Evolutionary conservation across 2,797 vertebrate genomes (phyloP), one percentile per base, ranked within the genome.

Genomic region (Microcaecilia unicolor): DNA sequence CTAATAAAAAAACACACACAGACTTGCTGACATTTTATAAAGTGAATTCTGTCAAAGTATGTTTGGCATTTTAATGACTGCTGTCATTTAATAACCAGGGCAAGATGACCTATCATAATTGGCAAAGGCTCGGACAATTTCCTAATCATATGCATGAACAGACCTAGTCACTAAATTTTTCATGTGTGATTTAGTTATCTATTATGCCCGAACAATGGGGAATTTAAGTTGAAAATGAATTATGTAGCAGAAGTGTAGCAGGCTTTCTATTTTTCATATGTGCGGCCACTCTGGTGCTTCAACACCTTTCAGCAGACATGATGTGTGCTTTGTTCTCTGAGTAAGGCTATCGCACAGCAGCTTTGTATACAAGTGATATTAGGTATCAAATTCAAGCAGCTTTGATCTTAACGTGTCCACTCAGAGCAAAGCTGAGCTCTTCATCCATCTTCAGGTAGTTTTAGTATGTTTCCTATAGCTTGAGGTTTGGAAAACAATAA

Each of bases 11-110:
- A 81, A 80, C n/a, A 65, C 44, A 57, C 37, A 64, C 31, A 79
- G 64, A 67, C 63, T 75, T 73, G 71, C 61, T 80, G 78, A 66
- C 64, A 72, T 74, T 70, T 81, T 68, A 65, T 69, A 71, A 77
- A 77, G 52, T 41, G 42, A 75, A 71, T 76, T 72, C 64, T 64
- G 46, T 58, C 62, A 70, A 76, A 70, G 56, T 72, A 62, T 16
- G 36, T 56, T 72, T 74, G 61, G 48, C 55, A 61, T 70, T 74
- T 75, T 72, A 74, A 73, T 72, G 56, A 67, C 38, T 7, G 28
- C 36, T 63, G 31, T 63, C 57, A 70, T 58, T 68, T 72, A 70
- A 68, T 61, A 68, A 65, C 22, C 37, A 58, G 38, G 48, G 34
- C 45, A 59, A 62, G 29, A 34, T 61, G 67, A 56, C 49, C 52